Conservation (phyloP, 2,797 vertebrate species). For the Enteromius argenteus region DNA sequence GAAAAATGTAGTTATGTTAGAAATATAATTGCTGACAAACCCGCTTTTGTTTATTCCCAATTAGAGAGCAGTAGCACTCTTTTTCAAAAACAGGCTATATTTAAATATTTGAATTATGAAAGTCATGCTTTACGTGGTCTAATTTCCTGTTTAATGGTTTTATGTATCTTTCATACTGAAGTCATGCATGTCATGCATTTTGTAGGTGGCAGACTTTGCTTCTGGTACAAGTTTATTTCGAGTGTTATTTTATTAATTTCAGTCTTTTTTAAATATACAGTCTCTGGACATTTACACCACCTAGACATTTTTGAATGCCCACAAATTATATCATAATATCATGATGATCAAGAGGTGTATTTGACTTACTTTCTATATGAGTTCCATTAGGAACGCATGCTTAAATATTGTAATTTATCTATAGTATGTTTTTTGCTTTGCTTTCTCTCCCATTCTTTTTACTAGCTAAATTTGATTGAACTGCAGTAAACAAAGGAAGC, state of each 20-base stretch:
- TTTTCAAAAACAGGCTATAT: neutral
- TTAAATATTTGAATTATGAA: neutral
- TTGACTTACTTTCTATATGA: neutral
- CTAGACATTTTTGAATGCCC: neutral
- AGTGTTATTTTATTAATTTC: neutral
- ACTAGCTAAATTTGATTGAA: neutral
- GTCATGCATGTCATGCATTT: neutral
- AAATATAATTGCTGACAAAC: conserved; percentile 42
- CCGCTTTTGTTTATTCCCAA: conserved; percentile 45
- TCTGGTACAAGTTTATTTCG: neutral
- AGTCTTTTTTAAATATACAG: neutral
- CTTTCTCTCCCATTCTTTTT: neutral
- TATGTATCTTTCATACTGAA: neutral
- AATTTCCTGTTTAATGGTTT: neutral
- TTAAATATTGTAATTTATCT: neutral
- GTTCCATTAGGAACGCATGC: neutral
- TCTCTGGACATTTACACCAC: neutral
- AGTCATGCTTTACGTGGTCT: neutral
- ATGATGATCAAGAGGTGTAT: neutral
- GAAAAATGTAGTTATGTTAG: neutral
- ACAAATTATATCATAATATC: neutral
- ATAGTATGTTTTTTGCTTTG: neutral
- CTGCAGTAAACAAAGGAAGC: neutral
- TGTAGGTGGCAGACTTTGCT: neutral
- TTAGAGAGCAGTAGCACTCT: conserved; percentile 14